Evolutionary conservation across 2,113 vertebrate genomes (phyloP).

Genomic region (Xyliphius kryptos): DNA sequence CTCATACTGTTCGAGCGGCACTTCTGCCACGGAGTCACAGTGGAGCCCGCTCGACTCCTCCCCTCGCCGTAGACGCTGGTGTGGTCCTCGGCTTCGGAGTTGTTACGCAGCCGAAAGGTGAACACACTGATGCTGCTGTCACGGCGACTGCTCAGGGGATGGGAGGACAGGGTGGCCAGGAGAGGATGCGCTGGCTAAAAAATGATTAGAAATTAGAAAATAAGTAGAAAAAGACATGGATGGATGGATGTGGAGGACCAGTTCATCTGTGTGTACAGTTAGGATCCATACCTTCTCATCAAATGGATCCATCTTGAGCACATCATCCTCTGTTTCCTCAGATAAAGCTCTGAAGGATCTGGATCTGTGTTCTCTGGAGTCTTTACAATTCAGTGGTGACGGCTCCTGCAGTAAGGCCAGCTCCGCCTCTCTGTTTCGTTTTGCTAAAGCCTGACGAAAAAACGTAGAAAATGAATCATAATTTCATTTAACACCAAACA

Average conservation of each 20-base stretch:
- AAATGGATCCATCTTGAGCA: conserved; percentile 49
- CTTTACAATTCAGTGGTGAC: conserved; percentile 70
- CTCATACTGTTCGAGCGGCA: conserved; percentile 70
- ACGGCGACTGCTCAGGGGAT: conserved; percentile 73
- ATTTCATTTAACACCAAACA: too few relatives aligned
- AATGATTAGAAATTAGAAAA: conserved; percentile 34
- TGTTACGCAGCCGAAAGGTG: conserved; percentile 60
- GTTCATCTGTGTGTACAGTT: too few relatives aligned
- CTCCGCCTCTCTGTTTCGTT: conserved; percentile 71
- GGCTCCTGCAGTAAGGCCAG: conserved; percentile 69
- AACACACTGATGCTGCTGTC: conserved; percentile 84
- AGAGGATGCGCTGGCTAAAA: conserved; percentile 71
- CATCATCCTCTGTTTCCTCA: conserved; percentile 64
- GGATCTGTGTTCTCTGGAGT: conserved; percentile 65
- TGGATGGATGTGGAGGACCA: not conserved
- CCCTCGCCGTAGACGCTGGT: conserved; percentile 75
- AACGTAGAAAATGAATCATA: not conserved
- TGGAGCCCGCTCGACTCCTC: conserved; percentile 77
- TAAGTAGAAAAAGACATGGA: conserved; percentile 11
- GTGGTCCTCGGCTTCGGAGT: conserved; percentile 87
- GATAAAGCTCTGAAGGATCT: conserved; percentile 72
- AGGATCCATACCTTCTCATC: conserved; percentile 52
- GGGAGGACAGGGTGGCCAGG: conserved; percentile 74
- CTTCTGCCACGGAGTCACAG: conserved; percentile 74
- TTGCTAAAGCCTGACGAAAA: conserved; percentile 67